Evolutionary conservation across 2,888 invertebrate genomes (phyloP).

Genomic region (Carcina quercana): DNA sequence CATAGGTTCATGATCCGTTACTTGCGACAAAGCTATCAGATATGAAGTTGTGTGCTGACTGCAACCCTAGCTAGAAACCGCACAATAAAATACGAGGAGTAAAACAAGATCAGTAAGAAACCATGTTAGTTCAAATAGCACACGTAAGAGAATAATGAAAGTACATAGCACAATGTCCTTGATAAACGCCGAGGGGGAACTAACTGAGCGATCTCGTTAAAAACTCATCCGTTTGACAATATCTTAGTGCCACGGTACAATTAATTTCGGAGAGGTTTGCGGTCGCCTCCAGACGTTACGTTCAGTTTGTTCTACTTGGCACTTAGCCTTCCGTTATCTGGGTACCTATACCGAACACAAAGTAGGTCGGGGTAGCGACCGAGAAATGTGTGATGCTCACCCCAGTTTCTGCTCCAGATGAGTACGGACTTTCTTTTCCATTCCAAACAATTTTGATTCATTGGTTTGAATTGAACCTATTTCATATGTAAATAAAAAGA

Average conservation of each 20-base stretch:
- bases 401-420: background rate
- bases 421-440: background rate
- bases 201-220: slow-evolving; percentile 34
- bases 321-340: slow-evolving; percentile 5
- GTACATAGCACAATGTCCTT: no score
- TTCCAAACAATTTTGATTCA: background rate
- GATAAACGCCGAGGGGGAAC: no score
- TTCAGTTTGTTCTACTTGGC: slow-evolving; percentile 29
- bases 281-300: slow-evolving; percentile 52
- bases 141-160: no score
- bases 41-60: no score
- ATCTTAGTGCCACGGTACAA: slow-evolving; percentile 50
- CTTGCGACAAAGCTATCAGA: no score
- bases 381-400: background rate
- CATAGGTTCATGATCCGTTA: no score
- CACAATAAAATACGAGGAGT: no score
- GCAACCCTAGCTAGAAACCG: no score
- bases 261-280: slow-evolving; percentile 61
- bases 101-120: no score
- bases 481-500: background rate
- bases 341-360: background rate
- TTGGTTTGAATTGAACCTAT: background rate
- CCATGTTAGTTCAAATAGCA: no score
- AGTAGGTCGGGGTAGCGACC: background rate
- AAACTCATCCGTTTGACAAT: slow-evolving; percentile 50